phyloP scores from a whole-genome alignment of 2,797 vertebrate species.

The Coracias cyanogaster region DNA sequence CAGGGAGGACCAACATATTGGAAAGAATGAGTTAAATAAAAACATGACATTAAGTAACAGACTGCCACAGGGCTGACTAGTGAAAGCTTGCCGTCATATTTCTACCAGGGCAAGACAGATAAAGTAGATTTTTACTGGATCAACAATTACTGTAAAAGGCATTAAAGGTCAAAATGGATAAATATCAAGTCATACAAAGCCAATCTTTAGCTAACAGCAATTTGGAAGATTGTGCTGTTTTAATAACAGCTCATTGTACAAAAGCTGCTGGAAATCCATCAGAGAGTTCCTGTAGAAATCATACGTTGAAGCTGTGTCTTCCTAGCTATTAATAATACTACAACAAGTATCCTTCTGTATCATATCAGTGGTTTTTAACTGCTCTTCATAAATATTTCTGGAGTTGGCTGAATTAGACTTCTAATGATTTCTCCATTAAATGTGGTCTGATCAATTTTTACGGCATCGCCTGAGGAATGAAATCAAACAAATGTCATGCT shows the following conservation, averaged over 20 bases:
- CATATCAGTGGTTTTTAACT: slow-evolving; percentile 58
- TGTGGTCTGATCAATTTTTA: slow-evolving; percentile 70
- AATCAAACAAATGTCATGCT: slow-evolving; percentile 30
- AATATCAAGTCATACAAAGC: slow-evolving; percentile 63
- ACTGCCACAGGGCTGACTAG: background rate
- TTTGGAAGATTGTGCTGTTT: slow-evolving; percentile 24
- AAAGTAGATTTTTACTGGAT: slow-evolving; percentile 59
- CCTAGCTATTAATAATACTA: slow-evolving; percentile 40
- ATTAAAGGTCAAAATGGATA: slow-evolving; percentile 70
- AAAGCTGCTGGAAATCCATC: slow-evolving; percentile 21
- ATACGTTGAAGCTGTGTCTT: background rate
- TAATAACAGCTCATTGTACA: slow-evolving; percentile 11
- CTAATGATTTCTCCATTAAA: slow-evolving; percentile 71
- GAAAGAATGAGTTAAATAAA: background rate
- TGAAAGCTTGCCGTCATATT: slow-evolving; percentile 18
- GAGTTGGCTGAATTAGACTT: slow-evolving; percentile 56
- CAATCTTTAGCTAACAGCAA: slow-evolving; percentile 32
- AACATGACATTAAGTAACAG: background rate
- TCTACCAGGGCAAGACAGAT: slow-evolving; percentile 21
- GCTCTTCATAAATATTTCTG: slow-evolving; percentile 63
- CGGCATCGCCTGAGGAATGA: background rate
- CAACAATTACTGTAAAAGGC: slow-evolving; percentile 58
- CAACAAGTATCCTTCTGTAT: slow-evolving; percentile 31
- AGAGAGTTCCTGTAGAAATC: background rate
- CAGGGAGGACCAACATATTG: background rate